Base-by-base conservation (phyloP, 92 coral and sea anemone species). In the Montipora capitata region DNA sequence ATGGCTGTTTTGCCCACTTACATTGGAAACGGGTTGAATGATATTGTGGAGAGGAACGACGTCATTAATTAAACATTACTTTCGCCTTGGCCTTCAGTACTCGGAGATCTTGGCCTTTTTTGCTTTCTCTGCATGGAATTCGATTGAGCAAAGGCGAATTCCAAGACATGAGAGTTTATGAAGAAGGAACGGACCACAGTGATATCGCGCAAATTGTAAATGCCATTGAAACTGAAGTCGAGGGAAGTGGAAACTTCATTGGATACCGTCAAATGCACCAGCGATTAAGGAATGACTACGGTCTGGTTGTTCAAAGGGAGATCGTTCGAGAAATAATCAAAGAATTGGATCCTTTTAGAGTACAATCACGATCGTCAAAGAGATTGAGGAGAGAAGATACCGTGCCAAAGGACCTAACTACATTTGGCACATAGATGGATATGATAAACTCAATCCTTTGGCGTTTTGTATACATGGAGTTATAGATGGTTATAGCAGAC, bases 401-500 rank as follows among this genome's bases (percentile, higher is more conserved):
- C 27, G 27, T 20, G 27, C 27, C 27, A 20, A 20, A 20, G 0
- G 27, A 20, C 27, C 27, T 20, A 20, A 20, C 27, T 20, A 0
- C 27, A 20, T 20, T 20, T 20, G 43, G 57, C 43, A 67, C 35
- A 52, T 8, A 57, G 69, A 48, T 54, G 68, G 17, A 52, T 68
- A 48, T 40, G 57, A 77, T 77, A 77, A 68, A 2, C 45, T 5
- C 49, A 42, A 44, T 39, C 86, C 86, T 35, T 82, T 68, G 51
- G 77, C 67, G 57, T 82, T 82, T 82, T 82, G 86, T 41, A 67
- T 82, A 42, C 78, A 82, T 49, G 68, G 58, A 49, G 76, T n/a
- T 20, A 40, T 69, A 39, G 74, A 69, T 69, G 74, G 69, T 64
- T 87, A 82, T 81, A 92, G 95, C 71, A 63, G 95, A 13, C 68